Conservation (phyloP, 2,113 vertebrate species). For the Syngnathoides biaculeatus region DNA sequence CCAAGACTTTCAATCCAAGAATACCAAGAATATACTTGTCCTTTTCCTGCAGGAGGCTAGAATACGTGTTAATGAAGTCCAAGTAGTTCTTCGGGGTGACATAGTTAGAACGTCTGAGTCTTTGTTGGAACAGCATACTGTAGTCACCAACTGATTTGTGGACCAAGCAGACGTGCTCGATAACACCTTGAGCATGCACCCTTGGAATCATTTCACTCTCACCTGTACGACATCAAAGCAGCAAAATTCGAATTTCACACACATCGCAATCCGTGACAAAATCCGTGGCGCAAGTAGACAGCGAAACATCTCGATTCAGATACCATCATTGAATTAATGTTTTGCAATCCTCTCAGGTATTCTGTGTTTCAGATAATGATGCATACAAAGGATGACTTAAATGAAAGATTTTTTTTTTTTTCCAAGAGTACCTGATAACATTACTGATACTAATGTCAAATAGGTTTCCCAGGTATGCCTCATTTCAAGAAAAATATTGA, state of each 20-base stretch:
- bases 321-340: too few species aligned
- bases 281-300: background rate
- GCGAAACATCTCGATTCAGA: too few species aligned
- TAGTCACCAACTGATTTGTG: conserved; percentile 81
- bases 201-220: conserved; percentile 76
- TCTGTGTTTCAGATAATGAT: background rate
- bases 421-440: too few species aligned
- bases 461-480: background rate
- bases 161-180: conserved; percentile 84
- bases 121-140: conserved; percentile 86
- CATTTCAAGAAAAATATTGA: background rate
- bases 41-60: conserved; percentile 84
- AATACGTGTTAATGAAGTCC: conserved; percentile 87
- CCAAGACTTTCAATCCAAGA: conserved; percentile 19
- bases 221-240: conserved; percentile 60
- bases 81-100: conserved; percentile 95
- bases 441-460: background rate
- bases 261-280: background rate
- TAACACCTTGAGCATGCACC: conserved; percentile 61
- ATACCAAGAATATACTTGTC: conserved; percentile 83
- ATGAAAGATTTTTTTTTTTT: background rate
- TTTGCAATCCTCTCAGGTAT: background rate
- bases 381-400: background rate
- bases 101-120: conserved; percentile 84
- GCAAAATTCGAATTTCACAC: too few species aligned